These are phyloP conservation scores for Myanophis thanlyinensis DNA, from an alignment of 2,113 vertebrate genomes.

Conservation along the genomic window DNA sequence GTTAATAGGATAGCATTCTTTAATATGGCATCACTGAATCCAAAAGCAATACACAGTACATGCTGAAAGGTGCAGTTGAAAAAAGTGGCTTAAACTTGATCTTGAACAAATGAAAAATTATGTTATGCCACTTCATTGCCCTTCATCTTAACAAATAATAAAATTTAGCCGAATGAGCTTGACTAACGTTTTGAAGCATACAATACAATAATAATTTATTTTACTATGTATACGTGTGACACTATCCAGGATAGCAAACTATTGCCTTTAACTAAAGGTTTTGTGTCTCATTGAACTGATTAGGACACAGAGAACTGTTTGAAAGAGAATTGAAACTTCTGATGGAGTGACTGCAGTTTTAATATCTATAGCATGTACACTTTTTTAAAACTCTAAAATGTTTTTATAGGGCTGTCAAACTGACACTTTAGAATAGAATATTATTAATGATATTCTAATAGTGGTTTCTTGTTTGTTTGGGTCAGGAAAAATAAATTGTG, in stretches of 20 bases:
- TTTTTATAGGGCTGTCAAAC: slow-evolving; percentile 59
- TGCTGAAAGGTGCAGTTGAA: slow-evolving; percentile 33
- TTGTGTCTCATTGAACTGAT: slow-evolving; percentile 37
- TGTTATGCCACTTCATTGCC: slow-evolving; percentile 45
- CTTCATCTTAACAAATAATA: slow-evolving; percentile 40
- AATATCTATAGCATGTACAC: slow-evolving; percentile 56
- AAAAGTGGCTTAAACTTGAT: slow-evolving; percentile 33
- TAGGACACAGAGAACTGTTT: slow-evolving; percentile 41
- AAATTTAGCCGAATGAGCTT: slow-evolving; percentile 55
- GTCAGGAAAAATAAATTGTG: slow-evolving; percentile 66
- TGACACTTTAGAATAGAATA: slow-evolving; percentile 62
- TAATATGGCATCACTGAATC: slow-evolving; percentile 36
- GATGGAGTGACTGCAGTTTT: slow-evolving; percentile 54
- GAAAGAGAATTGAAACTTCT: slow-evolving; percentile 40
- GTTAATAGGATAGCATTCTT: slow-evolving; percentile 34
- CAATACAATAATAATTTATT: slow-evolving; percentile 17
- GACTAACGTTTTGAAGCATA: slow-evolving; percentile 38
- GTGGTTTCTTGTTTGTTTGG: slow-evolving; percentile 56
- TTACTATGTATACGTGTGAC: slow-evolving; percentile 14
- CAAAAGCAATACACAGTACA: slow-evolving; percentile 40
- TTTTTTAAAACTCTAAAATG: slow-evolving; percentile 51
- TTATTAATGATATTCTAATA: slow-evolving; percentile 66
- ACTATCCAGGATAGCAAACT: slow-evolving; percentile 34
- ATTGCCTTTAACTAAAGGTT: slow-evolving; percentile 49
- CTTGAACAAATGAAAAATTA: slow-evolving; percentile 39